These are phyloP conservation scores for Darevskia mixta DNA, from an alignment of 2,797 vertebrate genomes.

Conservation along the genomic window DNA sequence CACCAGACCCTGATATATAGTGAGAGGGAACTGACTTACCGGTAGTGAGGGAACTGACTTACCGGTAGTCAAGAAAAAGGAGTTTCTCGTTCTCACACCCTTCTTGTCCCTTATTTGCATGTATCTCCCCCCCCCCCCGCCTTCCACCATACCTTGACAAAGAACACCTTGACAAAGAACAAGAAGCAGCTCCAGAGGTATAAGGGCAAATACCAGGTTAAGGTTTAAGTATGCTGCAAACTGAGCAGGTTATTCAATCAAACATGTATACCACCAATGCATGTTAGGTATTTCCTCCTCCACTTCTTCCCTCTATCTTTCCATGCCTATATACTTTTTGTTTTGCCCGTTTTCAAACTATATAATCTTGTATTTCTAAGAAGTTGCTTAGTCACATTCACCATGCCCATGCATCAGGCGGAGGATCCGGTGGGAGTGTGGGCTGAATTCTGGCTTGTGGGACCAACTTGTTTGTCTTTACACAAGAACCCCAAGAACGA, in stretches of 20 bases:
- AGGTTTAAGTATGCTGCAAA: not conserved
- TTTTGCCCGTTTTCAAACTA: not conserved
- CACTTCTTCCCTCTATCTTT: too few relatives aligned
- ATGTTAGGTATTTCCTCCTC: not conserved
- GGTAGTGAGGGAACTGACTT: too few relatives aligned
- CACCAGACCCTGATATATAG: too few relatives aligned
- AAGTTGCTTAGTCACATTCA: not conserved
- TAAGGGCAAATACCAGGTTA: not conserved
- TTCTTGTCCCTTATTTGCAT: not conserved
- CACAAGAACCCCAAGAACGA: too few relatives aligned
- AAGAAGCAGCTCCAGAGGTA: too few relatives aligned
- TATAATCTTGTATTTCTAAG: not conserved
- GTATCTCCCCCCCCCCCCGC: too few relatives aligned
- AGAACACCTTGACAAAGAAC: not conserved
- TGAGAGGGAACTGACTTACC: too few relatives aligned
- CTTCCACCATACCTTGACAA: not conserved
- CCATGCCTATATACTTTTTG: not conserved
- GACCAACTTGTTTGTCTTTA: too few relatives aligned
- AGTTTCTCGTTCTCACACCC: not conserved
- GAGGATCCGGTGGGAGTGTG: not conserved
- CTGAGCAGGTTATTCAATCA: not conserved
- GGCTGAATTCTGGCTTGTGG: too few relatives aligned
- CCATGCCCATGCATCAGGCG: not conserved
- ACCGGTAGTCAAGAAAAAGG: not conserved
- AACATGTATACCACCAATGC: not conserved